Evolutionary conservation across 2,888 invertebrate species (phyloP).

Genomic region (Eudemis profundana): DNA sequence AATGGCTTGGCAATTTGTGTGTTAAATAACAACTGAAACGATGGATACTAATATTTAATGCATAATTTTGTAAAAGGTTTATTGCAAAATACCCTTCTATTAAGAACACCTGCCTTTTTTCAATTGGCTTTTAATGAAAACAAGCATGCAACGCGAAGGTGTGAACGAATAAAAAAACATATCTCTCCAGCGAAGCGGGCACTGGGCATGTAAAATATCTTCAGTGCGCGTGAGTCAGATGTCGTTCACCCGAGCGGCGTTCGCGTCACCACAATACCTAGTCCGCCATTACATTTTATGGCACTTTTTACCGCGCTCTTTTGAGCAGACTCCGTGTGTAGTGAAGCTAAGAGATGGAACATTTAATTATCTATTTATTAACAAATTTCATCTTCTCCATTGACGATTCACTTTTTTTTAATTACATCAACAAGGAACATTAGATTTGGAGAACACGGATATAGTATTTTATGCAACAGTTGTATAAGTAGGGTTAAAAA

Average conservation of each 20-base stretch:
- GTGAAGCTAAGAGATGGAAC: constrained; percentile 3
- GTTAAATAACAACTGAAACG: background rate
- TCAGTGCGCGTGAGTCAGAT: constrained; percentile 77
- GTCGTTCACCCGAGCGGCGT: constrained; percentile 70
- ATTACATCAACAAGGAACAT: too few relatives aligned
- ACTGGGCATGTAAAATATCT: constrained; percentile 55
- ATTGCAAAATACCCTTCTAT: background rate
- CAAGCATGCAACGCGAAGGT: constrained; percentile 16
- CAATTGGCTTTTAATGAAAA: constrained; percentile 7
- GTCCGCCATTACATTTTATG: constrained; percentile 67
- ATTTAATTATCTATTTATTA: background rate
- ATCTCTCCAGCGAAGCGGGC: constrained; percentile 16
- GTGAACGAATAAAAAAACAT: constrained; percentile 25
- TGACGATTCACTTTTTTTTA: too few relatives aligned
- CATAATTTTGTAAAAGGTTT: background rate
- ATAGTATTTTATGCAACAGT: too few relatives aligned
- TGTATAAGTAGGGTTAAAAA: too few relatives aligned
- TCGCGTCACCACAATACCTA: constrained; percentile 73
- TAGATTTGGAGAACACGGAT: too few relatives aligned
- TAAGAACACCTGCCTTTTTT: constrained; percentile 3
- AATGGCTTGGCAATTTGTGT: background rate
- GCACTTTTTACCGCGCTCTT: constrained; percentile 48
- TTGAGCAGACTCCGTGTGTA: constrained; percentile 23
- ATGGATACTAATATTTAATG: background rate
- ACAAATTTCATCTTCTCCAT: background rate